Base-by-base conservation (phyloP, 2,888 invertebrate species). In the Lepidocyrtinus sp. region DNA sequence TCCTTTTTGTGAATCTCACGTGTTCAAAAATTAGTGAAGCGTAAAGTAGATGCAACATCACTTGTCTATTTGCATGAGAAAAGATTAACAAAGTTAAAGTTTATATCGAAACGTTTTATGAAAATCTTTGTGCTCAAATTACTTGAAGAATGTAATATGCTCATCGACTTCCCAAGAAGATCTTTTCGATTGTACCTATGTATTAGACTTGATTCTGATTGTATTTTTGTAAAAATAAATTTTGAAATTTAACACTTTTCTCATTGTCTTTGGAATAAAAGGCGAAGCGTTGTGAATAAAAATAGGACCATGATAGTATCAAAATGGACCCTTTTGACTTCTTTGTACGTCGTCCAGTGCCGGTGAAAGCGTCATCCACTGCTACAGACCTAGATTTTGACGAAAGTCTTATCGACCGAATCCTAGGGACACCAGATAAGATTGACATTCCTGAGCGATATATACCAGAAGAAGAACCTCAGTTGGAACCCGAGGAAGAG, bases 391-490 rank as follows among this genome's bases (percentile, higher is more conserved):
- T 85, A 22, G 86, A 86, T 73, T 86, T 85, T 73, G 85, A 86
- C 75, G 85, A 85, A 55, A 74, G 77, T 7, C 84, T 86, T 7
- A 86, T 86, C 19, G 86, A 86, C 63, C 78, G 85, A 50, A 85
- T 86, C 45, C 77, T 86, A 26, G 85, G 86, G 21, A 85, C 82
- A 9, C 86, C 86, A 2, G 81, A 86, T 9, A 86, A 86, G 73
- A 86, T 86, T 17, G 75, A 82, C 45, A 86, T 86, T 69, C 86
- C 86, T 21, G 85, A 86, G 26, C 74, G 86, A 3, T 86, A 86
- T 63, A 85, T 86, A 17, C 86, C 86, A 0, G 85, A 85, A 65
- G 68, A 82, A 55, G 82, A 85, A 27, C 83, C 83, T 22, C 75
- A 79, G 15, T 62, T 83, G 55, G 79, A 79, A 19, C 86, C 86